A percentile compares a stretch with the other conserved stretches of the same genome.
These are phyloP conservation scores for Desmodus rotundus DNA, from an alignment of 2,113 vertebrate species.

Conservation along the genomic window DNA sequence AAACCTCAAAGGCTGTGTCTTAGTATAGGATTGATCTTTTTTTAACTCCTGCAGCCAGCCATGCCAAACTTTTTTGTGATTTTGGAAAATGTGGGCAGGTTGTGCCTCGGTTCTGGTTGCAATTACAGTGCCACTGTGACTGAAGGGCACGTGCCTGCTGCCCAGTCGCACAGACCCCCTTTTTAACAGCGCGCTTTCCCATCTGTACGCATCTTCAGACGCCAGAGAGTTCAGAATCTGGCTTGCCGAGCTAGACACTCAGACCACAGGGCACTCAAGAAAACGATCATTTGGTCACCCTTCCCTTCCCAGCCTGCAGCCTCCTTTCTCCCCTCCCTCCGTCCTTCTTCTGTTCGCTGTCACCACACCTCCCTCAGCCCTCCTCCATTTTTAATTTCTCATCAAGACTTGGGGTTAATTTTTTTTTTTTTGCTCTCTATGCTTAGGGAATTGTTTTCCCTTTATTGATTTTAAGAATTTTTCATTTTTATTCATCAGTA, in stretches of 20 bases:
- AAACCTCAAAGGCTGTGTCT: background rate
- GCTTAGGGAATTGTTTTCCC: background rate
- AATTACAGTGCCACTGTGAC: background rate
- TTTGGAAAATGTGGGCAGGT: background rate
- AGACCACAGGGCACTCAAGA: background rate
- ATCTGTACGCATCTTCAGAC: background rate
- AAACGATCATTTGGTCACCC: background rate
- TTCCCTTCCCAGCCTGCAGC: fast-evolving
- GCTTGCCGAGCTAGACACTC: background rate
- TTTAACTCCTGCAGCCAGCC: background rate
- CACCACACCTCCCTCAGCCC: background rate
- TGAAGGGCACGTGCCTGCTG: background rate
- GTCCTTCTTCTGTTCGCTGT: background rate
- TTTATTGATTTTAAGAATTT: background rate
- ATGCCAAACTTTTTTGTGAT: background rate
- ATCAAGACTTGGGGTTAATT: background rate
- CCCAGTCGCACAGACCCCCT: background rate
- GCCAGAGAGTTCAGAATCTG: background rate
- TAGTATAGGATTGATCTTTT: too few relatives aligned
- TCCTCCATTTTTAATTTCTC: background rate
- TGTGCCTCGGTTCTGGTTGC: background rate
- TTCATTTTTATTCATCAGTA: background rate
- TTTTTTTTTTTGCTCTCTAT: background rate
- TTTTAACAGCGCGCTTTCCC: background rate
- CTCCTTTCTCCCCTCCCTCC: fast-evolving